Percentiles rank a stretch among this genome's conserved stretches.
Conservation (phyloP, 2,113 vertebrate species). For the Mungos mungo region DNA sequence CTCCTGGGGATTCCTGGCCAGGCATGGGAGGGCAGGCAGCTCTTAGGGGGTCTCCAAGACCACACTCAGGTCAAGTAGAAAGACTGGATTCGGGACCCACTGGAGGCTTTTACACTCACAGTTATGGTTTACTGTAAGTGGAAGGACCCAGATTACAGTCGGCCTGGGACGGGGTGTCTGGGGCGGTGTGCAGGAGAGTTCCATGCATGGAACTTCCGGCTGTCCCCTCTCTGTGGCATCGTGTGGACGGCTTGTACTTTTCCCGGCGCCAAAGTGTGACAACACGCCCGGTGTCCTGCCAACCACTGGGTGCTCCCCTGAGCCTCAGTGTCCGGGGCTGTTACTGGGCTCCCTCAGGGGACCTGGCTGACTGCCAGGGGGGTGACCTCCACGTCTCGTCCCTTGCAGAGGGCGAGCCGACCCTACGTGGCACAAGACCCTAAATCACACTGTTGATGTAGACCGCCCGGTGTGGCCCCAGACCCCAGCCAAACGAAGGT, state of each 20-base stretch:
- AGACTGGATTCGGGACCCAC: neutral
- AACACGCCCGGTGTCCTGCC: fast-evolving
- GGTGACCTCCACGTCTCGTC: neutral
- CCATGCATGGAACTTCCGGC: neutral
- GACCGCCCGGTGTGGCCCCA: neutral
- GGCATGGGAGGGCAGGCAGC: neutral
- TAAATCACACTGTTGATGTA: neutral
- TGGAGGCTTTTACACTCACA: neutral
- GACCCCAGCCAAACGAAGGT: neutral
- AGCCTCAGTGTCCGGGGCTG: neutral
- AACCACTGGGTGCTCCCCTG: neutral
- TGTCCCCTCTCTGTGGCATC: neutral
- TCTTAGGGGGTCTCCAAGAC: neutral
- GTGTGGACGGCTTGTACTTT: fast-evolving
- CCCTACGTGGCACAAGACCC: neutral
- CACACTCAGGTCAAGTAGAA: neutral
- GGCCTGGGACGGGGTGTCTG: neutral
- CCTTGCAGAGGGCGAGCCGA: neutral
- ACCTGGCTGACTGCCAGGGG: neutral
- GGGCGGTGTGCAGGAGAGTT: neutral
- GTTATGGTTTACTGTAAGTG: neutral
- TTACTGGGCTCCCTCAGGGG: neutral
- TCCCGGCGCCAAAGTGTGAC: neutral
- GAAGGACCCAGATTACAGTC: neutral
- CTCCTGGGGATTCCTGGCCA: neutral